Base-by-base conservation (phyloP, 2,888 invertebrate species). In the Agonum fuliginosum region DNA sequence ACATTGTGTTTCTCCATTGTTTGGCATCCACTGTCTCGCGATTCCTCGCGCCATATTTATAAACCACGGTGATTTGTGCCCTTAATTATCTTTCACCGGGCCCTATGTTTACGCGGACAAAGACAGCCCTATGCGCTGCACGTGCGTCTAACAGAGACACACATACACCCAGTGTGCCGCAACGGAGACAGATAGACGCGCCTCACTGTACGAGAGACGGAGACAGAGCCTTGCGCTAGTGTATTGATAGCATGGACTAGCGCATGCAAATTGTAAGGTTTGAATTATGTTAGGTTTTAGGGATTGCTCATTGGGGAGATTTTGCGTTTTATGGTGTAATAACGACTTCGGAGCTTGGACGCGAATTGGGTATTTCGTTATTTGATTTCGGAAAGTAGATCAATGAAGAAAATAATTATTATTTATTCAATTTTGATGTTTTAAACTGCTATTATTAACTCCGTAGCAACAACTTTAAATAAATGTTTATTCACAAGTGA, bases 81-180 rank as follows among this genome's bases (percentile, higher is more conserved):
- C 37, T 67, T 67, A 41, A 67, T 41, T 67, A 37, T 19, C 67
- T 67, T 67, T 67, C 67, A 67, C 20, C 41, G 22, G 67, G 43
- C 22, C 41, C 10, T 67, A 22, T 41, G 43, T 67, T 67, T 41
- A 10, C 12, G 17, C 14, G 24, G 12, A 58, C 6, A 24, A 17
- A 27, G 58, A 58, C 17, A 14, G n/a, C n/a, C 5, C 17, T 58
- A 14, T 58, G n/a, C n/a, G n/a, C n/a, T n/a, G n/a, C n/a, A n/a
- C n/a, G n/a, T n/a, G n/a, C n/a, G n/a, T n/a, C n/a, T n/a, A n/a
- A n/a, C n/a, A n/a, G n/a, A n/a, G n/a, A n/a, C n/a, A n/a, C n/a
- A n/a, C n/a, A n/a, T n/a, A n/a, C n/a, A n/a, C n/a, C n/a, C 30
- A 14, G 1, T 14, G 27, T 12, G 3, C 2, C 12, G 24, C 8